Conservation (phyloP, 2,888 invertebrate species). For the Zele albiditarsus region DNA sequence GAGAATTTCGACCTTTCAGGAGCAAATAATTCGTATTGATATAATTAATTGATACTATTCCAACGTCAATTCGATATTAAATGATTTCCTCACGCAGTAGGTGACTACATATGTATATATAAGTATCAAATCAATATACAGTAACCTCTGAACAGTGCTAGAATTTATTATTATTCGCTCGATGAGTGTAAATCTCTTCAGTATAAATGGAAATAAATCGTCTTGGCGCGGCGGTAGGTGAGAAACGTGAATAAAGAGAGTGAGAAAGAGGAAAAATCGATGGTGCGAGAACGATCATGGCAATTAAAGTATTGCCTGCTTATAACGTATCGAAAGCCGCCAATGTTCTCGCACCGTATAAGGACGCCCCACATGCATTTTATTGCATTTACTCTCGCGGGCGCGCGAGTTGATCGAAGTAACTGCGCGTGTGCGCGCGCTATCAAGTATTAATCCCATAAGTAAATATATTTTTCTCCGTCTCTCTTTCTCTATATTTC, state of each 20-base stretch:
- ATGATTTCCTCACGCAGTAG: background rate
- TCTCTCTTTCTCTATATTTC: slow-evolving; percentile 41
- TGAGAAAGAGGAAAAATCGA: background rate
- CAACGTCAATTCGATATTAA: background rate
- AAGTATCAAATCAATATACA: background rate
- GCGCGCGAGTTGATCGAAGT: background rate
- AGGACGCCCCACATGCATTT: slow-evolving; percentile 57
- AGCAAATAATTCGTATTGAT: background rate
- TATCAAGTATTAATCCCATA: slow-evolving; percentile 46
- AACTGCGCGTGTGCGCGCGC: background rate
- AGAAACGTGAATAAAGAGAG: slow-evolving; percentile 9
- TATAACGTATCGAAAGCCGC: slow-evolving; percentile 24
- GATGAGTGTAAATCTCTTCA: slow-evolving; percentile 1
- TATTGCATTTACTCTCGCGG: slow-evolving; percentile 42
- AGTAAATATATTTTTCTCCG: slow-evolving; percentile 41
- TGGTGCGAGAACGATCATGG: slow-evolving; percentile 24
- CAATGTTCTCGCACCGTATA: slow-evolving; percentile 52
- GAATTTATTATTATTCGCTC: background rate
- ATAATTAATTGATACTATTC: background rate
- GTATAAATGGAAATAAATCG: slow-evolving; percentile 7
- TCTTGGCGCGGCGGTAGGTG: slow-evolving; percentile 9
- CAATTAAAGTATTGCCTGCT: slow-evolving; percentile 25
- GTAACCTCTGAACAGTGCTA: background rate
- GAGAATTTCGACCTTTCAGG: too few species aligned
- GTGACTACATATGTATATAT: background rate